Percentiles rank a stretch among this genome's conserved stretches.
Conservation (phyloP, 2,113 vertebrate species). For the Centrocercus urophasianus region DNA sequence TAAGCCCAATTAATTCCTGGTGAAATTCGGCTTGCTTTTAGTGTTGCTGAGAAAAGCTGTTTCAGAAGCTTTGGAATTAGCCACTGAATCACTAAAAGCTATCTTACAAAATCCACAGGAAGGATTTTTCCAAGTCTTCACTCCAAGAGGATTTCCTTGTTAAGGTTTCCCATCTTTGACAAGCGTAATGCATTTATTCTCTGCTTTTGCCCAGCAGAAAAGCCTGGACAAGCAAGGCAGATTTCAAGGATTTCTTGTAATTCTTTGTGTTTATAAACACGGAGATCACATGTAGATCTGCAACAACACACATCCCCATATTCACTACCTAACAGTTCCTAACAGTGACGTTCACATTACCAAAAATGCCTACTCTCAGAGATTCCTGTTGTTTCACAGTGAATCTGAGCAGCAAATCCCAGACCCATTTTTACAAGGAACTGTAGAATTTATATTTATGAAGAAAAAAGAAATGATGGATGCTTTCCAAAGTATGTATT, state of each 20-base stretch:
- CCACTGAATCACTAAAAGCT: neutral
- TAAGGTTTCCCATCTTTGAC: slow-evolving; percentile 6
- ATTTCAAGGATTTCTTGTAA: neutral
- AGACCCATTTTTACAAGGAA: neutral
- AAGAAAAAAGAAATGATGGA: neutral
- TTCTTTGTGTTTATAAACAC: neutral
- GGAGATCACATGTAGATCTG: neutral
- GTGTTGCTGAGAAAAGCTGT: neutral
- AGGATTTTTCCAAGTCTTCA: slow-evolving; percentile 6
- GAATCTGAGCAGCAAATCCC: neutral
- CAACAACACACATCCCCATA: neutral
- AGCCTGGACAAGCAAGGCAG: neutral
- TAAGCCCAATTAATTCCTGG: neutral
- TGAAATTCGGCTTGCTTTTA: slow-evolving; percentile 18
- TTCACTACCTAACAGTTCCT: neutral
- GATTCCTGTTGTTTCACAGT: neutral
- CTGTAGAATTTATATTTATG: neutral
- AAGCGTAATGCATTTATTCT: neutral
- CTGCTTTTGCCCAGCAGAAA: neutral
- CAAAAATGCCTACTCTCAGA: neutral
- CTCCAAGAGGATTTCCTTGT: slow-evolving; percentile 21
- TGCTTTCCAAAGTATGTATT: neutral
- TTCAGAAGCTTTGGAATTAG: neutral
- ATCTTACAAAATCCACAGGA: neutral
- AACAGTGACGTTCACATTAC: neutral